Base-by-base conservation (phyloP, 2,113 vertebrate genomes). In the Nestor notabilis region DNA sequence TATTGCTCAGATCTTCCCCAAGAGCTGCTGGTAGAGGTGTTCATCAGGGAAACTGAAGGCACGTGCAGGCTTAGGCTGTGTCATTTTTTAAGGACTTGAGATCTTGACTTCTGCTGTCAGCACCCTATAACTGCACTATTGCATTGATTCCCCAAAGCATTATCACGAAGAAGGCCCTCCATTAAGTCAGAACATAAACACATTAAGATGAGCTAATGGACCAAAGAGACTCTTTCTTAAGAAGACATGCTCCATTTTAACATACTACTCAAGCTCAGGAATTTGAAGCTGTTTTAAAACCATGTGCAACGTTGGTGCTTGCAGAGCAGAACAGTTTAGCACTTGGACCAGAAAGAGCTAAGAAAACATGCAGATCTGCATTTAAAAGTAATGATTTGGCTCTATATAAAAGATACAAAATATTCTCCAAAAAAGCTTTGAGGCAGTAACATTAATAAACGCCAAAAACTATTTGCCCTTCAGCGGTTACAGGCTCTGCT, bases 41-140 rank as follows among this genome's bases (percentile, higher is more conserved):
- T 55, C 65, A 72, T 10, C 33, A 23, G 28, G 55, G 24, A 10
- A 52, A 49, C 3, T 1, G 46, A 1, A 4, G 11, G 37, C 31
- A n/a, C 37, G 19, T 28, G 37, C 37, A 65, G 13, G 41, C 35
- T 53, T 33, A 37, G 69, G 61, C 1, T 5, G 41, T 8, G 61
- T 7, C 9, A 8, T 5, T 13, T 41, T 47, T 24, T 11, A 77
- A 77, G 58, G 35, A 70, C 65, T 2, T 44, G 41, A 63, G 65
- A 63, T 23, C 17, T 37, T 63, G 71, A 6, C 70, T 47, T 29
- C 27, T 41, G 20, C 21, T 33, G 21, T 4, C 74, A 60, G 78
- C 39, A 27, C 6, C 16, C 20, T 24, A 2, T 10, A 65, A 33
- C 49, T 23, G 2, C 3, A 2, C 24, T 13, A 27, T 1, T 11